These are phyloP conservation scores for Lasiommata megera DNA, from an alignment of 2,888 invertebrate species.

Conservation along the genomic window DNA sequence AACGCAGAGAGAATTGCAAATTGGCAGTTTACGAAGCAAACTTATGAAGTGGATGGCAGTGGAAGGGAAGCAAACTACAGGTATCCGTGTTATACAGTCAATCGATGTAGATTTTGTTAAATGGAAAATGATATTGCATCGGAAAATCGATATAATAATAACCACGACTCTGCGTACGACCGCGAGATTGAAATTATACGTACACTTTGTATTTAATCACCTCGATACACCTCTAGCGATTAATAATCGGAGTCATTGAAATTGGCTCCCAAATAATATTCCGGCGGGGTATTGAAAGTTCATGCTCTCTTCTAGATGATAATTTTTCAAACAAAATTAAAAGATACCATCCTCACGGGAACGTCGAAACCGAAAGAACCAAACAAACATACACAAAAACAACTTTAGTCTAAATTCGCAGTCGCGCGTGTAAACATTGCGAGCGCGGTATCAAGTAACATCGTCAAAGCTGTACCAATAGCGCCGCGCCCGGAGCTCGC, in stretches of 20 bases:
- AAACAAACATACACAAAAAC: neutral
- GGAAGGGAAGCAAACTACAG: neutral
- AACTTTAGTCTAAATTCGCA: neutral
- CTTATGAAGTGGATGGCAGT: neutral
- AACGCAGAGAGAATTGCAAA: conserved; percentile 5
- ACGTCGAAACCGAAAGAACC: neutral
- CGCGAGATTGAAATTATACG: too few species aligned
- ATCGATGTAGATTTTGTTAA: neutral
- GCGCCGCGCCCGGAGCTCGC: neutral
- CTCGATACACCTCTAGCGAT: too few species aligned
- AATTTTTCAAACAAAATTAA: too few species aligned
- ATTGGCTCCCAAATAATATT: too few species aligned
- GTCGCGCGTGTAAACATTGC: conserved; percentile 1
- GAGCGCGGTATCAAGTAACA: conserved; percentile 17
- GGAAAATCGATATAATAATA: neutral
- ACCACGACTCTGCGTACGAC: too few species aligned
- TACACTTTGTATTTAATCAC: too few species aligned
- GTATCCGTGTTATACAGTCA: neutral
- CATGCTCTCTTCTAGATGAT: too few species aligned
- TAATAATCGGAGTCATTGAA: too few species aligned
- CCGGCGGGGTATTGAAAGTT: too few species aligned
- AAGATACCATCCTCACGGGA: too few species aligned
- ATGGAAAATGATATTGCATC: neutral
- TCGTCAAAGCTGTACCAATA: conserved; percentile 8
- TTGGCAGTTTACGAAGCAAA: conserved; percentile 1